phyloP scores from a whole-genome alignment of 1,140 invertebrate genomes.

The Zaprionus lachaisei region DNA sequence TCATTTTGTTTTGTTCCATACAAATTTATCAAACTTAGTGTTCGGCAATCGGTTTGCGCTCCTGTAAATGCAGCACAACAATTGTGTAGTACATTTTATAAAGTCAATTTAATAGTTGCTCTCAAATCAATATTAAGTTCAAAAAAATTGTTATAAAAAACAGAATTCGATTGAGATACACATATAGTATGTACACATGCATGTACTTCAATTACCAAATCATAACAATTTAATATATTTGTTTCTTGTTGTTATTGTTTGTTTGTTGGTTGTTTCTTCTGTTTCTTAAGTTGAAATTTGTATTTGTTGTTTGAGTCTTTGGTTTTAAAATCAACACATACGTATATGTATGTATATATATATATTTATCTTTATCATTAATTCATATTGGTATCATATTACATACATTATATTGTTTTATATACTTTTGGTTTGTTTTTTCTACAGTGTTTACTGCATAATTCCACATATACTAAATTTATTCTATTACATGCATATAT shows the following conservation, averaged over 20 bases:
- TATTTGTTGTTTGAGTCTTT: slow-evolving; percentile 76
- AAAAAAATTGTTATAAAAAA: slow-evolving; percentile 25
- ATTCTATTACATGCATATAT: slow-evolving; percentile 38
- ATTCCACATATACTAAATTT: slow-evolving; percentile 38
- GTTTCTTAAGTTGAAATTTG: slow-evolving; percentile 48
- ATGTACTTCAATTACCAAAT: slow-evolving; percentile 19
- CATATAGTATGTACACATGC: slow-evolving; percentile 3
- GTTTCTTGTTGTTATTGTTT: slow-evolving; percentile 27
- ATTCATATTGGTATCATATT: slow-evolving; percentile 41
- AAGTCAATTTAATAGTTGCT: slow-evolving; percentile 45
- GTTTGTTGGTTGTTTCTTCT: slow-evolving; percentile 22
- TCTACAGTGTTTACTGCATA: slow-evolving; percentile 44
- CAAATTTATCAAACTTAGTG: slow-evolving; percentile 52
- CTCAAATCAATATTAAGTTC: slow-evolving; percentile 47
- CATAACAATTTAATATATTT: slow-evolving; percentile 55
- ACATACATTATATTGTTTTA: slow-evolving; percentile 38
- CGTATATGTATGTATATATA: slow-evolving; percentile 40
- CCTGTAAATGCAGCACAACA: slow-evolving; percentile 55
- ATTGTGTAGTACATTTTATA: slow-evolving; percentile 44
- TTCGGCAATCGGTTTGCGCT: slow-evolving; percentile 50
- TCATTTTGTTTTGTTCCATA: slow-evolving; percentile 29
- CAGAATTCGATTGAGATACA: slow-evolving; percentile 4
- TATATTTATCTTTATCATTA: slow-evolving; percentile 34
- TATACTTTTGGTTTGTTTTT: slow-evolving; percentile 30
- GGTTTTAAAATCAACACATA: slow-evolving; percentile 79